Conservation (phyloP, 1,140 invertebrate genomes). For the Megalonaias nervosa region DNA sequence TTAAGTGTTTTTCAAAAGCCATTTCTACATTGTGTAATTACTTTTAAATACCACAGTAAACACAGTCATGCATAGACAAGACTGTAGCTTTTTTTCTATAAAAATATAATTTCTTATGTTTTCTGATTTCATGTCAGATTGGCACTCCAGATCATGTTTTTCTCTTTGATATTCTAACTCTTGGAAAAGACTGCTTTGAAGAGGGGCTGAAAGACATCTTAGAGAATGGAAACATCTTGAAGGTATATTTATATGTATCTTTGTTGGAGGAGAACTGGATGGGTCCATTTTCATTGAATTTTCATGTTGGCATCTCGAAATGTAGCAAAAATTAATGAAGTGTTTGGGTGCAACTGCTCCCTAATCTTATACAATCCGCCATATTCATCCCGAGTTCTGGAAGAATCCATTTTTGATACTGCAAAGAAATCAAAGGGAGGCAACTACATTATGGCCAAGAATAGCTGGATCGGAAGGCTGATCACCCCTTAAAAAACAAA, state of each 20-base stretch:
- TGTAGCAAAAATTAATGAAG: no score
- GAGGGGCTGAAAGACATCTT: conserved; percentile 47
- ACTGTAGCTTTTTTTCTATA: background rate
- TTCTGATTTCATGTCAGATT: conserved; percentile 38
- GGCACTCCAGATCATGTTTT: conserved; percentile 40
- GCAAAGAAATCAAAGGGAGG: no score
- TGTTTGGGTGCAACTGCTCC: no score
- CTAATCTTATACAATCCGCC: no score
- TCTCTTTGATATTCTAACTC: conserved; percentile 52
- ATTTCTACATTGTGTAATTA: background rate
- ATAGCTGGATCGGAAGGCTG: no score
- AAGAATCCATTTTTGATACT: no score
- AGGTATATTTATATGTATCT: conserved; percentile 34
- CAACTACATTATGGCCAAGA: no score
- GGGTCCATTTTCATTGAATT: background rate
- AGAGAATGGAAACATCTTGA: conserved; percentile 42
- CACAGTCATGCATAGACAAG: background rate
- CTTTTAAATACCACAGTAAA: background rate
- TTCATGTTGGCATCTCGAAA: no score
- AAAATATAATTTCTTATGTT: background rate
- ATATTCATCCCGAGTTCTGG: no score
- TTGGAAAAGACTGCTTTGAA: conserved; percentile 46
- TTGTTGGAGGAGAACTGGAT: background rate
- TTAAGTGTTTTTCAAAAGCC: background rate
- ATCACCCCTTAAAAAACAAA: no score